Conservation (phyloP, 2,888 invertebrate genomes). For the Leucoma salicis region DNA sequence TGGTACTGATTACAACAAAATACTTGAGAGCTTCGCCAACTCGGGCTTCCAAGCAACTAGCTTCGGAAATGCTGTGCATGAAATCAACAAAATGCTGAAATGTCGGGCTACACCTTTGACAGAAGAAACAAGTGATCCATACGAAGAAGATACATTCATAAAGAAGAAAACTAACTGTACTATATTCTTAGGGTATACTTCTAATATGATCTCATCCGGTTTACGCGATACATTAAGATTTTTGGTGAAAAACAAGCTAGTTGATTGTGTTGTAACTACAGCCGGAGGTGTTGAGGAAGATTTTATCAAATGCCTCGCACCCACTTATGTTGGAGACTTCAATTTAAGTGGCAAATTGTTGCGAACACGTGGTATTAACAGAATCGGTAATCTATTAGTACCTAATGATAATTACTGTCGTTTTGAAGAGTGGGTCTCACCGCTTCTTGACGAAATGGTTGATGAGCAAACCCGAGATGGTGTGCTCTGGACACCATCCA, state of each 20-base stretch:
- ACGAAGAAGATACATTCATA: slow-evolving; percentile 91
- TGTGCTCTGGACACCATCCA: slow-evolving; percentile 92
- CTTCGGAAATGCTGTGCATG: slow-evolving; percentile 94
- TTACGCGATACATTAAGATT: slow-evolving; percentile 95
- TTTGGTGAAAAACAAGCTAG: slow-evolving; percentile 83
- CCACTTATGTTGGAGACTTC: slow-evolving; percentile 97
- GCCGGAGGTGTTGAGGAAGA: slow-evolving; percentile 99
- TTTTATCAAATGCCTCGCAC: slow-evolving; percentile 98
- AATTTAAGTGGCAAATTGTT: slow-evolving; percentile 89
- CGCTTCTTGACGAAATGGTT: slow-evolving; percentile 94
- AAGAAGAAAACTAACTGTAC: slow-evolving; percentile 91
- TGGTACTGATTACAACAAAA: slow-evolving; percentile 91
- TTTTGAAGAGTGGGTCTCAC: slow-evolving; percentile 99
- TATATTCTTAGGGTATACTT: slow-evolving; percentile 98
- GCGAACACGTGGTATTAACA: slow-evolving; percentile 93
- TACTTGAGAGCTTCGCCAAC: slow-evolving; percentile 89
- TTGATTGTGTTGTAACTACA: slow-evolving; percentile 98
- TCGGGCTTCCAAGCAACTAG: slow-evolving; percentile 99
- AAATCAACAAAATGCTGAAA: slow-evolving; percentile 95
- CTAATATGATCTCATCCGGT: slow-evolving; percentile 98
- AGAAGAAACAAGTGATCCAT: slow-evolving; percentile 84
- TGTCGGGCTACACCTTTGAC: slow-evolving; percentile 86
- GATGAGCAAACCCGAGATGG: slow-evolving; percentile 90
- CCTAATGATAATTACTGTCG: slow-evolving; percentile 99
- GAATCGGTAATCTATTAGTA: slow-evolving; percentile 94